Conservation (phyloP, 2,888 invertebrate genomes). For the Agrilus cyanescens region DNA sequence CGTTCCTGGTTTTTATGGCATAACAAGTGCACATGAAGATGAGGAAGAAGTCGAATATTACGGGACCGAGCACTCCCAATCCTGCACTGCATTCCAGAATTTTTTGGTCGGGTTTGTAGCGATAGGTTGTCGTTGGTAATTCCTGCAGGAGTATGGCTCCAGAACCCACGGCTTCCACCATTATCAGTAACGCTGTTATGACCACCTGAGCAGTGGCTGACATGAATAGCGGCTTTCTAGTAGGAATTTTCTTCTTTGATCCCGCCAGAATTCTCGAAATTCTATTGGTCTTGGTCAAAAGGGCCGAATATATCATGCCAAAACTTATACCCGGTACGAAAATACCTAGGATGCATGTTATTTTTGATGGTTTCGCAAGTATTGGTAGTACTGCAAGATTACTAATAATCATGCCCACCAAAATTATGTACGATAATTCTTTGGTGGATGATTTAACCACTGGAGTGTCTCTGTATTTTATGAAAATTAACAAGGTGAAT, state of each 20-base stretch:
- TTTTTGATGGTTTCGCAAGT: slow-evolving; percentile 45
- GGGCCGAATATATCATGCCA: slow-evolving; percentile 60
- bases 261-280: slow-evolving; percentile 65
- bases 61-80: slow-evolving; percentile 47
- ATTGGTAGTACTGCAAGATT: slow-evolving; percentile 53
- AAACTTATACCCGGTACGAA: slow-evolving; percentile 45
- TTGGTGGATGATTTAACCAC: slow-evolving; percentile 61
- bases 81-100: slow-evolving; percentile 53
- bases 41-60: slow-evolving; percentile 59
- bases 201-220: slow-evolving; percentile 46
- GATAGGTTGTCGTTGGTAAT: slow-evolving; percentile 43
- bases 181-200: slow-evolving; percentile 51
- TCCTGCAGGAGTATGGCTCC: slow-evolving; percentile 48
- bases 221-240: slow-evolving; percentile 54
- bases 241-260: slow-evolving; percentile 58
- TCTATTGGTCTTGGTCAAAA: slow-evolving; percentile 66
- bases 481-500: slow-evolving; percentile 48
- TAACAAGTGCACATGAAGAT: slow-evolving; percentile 63
- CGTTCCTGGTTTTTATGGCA: slow-evolving; percentile 64
- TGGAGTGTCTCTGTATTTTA: slow-evolving; percentile 59
- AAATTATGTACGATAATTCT: slow-evolving; percentile 58
- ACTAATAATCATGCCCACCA: slow-evolving; percentile 46
- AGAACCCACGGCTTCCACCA: slow-evolving; percentile 54
- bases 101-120: slow-evolving; percentile 41
- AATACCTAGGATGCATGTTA: slow-evolving; percentile 46